Evolutionary conservation across 2,797 vertebrate genomes (phyloP).

Genomic region (Okamejei kenojei): DNA sequence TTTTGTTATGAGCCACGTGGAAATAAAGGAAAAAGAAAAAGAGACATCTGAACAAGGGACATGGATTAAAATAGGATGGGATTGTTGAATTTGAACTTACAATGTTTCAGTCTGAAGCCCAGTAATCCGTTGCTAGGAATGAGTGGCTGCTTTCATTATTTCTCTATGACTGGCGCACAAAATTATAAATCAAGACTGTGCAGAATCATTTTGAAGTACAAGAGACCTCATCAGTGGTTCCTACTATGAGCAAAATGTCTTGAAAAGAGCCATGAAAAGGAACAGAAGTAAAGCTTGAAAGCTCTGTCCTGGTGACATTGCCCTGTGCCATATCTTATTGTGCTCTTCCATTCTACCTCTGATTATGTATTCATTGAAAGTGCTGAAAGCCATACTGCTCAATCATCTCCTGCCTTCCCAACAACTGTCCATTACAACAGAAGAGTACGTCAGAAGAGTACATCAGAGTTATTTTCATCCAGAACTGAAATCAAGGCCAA

Average conservation of each 20-base stretch:
- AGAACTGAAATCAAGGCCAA: slow-evolving; percentile 9
- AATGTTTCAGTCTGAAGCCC: neutral
- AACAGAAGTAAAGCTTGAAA: slow-evolving; percentile 21
- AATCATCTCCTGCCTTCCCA: neutral
- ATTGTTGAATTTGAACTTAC: neutral
- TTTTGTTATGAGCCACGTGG: neutral
- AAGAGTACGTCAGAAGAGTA: neutral
- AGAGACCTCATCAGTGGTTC: slow-evolving; percentile 12
- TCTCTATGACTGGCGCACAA: neutral
- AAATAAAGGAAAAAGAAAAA: neutral
- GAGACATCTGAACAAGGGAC: neutral
- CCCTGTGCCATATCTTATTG: slow-evolving; percentile 1
- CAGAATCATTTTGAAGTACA: slow-evolving; percentile 26
- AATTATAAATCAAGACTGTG: neutral
- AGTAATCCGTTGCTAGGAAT: neutral
- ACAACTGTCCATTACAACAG: neutral
- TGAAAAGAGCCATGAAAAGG: slow-evolving; percentile 8
- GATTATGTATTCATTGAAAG: slow-evolving; percentile 36
- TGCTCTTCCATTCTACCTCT: neutral
- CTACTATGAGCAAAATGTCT: neutral
- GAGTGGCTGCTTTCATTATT: slow-evolving; percentile 2
- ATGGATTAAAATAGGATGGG: neutral
- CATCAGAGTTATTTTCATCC: neutral
- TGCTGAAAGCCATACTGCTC: slow-evolving; percentile 15
- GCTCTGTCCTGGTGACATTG: neutral